phyloP scores from a whole-genome alignment of 2,797 vertebrate species.

The Sciurus carolinensis region DNA sequence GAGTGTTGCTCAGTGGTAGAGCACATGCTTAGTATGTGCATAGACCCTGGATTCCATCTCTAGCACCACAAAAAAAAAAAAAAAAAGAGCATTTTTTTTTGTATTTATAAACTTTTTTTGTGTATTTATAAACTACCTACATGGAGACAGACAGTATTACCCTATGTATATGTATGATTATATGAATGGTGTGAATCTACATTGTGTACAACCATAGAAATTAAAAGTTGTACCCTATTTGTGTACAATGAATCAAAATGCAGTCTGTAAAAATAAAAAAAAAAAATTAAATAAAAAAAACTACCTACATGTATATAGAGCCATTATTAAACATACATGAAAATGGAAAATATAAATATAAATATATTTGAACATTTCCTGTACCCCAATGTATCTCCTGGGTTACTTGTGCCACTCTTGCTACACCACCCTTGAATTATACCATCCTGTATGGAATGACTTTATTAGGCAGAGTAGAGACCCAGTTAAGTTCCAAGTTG shows the following conservation, averaged over 20 bases:
- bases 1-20: neutral
- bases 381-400: neutral
- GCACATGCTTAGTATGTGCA: neutral
- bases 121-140: constrained; percentile 2
- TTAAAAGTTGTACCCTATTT: too few relatives aligned
- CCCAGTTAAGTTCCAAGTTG: neutral
- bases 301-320: neutral
- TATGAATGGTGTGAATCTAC: too few relatives aligned
- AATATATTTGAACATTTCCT: neutral
- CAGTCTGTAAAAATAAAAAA: too few relatives aligned
- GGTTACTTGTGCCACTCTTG: neutral
- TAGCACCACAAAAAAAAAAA: neutral
- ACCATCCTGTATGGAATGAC: neutral
- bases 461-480: constrained; percentile 31
- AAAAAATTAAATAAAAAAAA: too few relatives aligned
- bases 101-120: too few relatives aligned
- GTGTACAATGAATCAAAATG: too few relatives aligned
- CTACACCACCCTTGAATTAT: neutral
- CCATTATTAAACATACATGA: constrained; percentile 19
- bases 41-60: neutral
- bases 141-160: neutral
- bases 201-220: too few relatives aligned
- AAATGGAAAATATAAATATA: constrained; percentile 6
- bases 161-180: too few relatives aligned
- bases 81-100: too few relatives aligned